A percentile compares a stretch with the other conserved stretches of the same genome.
Conservation (phyloP, 2,113 vertebrate genomes). For the Megalops atlanticus region DNA sequence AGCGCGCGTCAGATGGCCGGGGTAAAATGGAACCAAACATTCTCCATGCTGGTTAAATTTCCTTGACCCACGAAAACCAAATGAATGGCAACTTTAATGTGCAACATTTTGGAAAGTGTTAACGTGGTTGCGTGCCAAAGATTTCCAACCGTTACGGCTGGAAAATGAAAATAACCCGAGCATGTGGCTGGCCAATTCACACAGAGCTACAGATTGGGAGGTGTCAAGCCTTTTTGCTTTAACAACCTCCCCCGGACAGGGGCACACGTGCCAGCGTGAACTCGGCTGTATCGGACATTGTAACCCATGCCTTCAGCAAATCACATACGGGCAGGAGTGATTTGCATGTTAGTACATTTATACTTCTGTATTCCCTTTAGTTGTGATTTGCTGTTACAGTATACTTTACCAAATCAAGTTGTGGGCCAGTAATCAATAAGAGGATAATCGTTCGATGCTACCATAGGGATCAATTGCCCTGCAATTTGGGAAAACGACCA, state of each 20-base stretch:
- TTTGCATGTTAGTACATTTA: too few species aligned
- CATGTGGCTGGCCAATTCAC: conserved; percentile 7
- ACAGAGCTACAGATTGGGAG: conserved; percentile 30
- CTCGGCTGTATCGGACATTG: neutral
- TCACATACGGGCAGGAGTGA: neutral
- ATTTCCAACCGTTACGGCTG: conserved; percentile 3
- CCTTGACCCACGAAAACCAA: conserved; percentile 1
- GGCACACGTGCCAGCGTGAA: conserved; percentile 38
- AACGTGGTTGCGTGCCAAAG: conserved; percentile 5
- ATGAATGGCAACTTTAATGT: neutral
- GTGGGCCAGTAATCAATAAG: neutral
- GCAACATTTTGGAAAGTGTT: conserved; percentile 19
- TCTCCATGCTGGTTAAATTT: conserved; percentile 17
- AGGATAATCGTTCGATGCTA: neutral
- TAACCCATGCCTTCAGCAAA: neutral
- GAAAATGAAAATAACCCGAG: conserved; percentile 25
- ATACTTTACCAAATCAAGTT: neutral
- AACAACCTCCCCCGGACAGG: conserved; percentile 32
- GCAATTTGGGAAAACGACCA: neutral
- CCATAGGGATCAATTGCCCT: neutral
- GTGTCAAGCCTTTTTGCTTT: conserved; percentile 40
- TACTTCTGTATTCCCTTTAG: too few species aligned
- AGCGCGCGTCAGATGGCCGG: neutral
- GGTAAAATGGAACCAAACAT: neutral
- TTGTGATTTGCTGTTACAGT: neutral